These are phyloP conservation scores for Natator depressus DNA, from an alignment of 2,113 vertebrate genomes.

Conservation along the genomic window DNA sequence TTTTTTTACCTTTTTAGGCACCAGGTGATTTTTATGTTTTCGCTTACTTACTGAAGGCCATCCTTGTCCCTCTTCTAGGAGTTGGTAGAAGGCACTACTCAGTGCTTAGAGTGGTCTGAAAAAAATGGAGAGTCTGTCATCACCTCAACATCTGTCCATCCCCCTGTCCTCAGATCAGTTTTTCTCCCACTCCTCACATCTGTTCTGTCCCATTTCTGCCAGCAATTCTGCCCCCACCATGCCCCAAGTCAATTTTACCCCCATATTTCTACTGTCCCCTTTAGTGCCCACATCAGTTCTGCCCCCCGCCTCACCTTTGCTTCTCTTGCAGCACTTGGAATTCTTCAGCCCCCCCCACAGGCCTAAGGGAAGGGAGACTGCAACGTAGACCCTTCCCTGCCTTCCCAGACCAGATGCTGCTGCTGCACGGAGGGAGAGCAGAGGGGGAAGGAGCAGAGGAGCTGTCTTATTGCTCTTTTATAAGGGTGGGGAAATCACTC, in stretches of 20 bases:
- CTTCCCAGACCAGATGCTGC: not conserved
- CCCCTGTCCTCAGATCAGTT: not conserved
- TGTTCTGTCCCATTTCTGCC: not conserved
- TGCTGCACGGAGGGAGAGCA: not conserved
- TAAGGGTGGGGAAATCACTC: not conserved
- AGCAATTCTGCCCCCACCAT: not conserved
- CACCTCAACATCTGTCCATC: not conserved
- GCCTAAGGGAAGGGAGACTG: not conserved
- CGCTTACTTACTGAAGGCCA: not conserved
- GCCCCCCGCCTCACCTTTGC: not conserved
- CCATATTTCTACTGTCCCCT: not conserved
- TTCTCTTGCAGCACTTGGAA: not conserved
- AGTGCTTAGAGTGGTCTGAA: not conserved
- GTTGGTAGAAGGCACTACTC: not conserved
- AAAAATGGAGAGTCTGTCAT: not conserved
- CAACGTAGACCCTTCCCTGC: not conserved
- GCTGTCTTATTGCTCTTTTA: not conserved
- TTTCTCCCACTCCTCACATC: not conserved
- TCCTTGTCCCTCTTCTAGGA: not conserved
- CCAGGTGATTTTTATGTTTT: not conserved
- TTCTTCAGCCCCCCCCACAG: not conserved
- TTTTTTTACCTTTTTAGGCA: not conserved
- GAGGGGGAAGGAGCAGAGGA: not conserved
- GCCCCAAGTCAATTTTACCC: not conserved
- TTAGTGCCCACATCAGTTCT: too few species aligned